phyloP scores from a whole-genome alignment of 2,797 vertebrate species.

The Rhinella marina region DNA sequence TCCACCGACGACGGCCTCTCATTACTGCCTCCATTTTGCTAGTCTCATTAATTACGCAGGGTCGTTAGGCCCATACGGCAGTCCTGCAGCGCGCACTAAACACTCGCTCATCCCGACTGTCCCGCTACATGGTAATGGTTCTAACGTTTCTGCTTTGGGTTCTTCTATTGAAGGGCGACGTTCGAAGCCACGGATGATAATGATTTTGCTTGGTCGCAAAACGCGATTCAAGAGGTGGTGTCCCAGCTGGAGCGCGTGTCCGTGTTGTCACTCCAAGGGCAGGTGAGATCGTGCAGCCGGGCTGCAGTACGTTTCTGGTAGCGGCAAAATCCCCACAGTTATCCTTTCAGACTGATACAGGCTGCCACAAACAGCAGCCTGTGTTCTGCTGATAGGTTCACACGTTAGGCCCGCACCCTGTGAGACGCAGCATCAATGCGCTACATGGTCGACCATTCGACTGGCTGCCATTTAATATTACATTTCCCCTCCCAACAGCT shows the following conservation, averaged over 20 bases:
- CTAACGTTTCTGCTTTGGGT: not conserved
- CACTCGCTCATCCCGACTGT: too few relatives aligned
- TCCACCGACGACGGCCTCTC: not conserved
- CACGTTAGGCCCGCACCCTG: too few relatives aligned
- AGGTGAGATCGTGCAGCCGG: constrained; percentile 70
- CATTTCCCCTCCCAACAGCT: too few relatives aligned
- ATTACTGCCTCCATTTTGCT: not conserved
- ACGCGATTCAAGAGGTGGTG: constrained; percentile 84
- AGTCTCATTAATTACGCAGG: not conserved
- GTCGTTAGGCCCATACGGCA: not conserved
- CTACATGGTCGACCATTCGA: too few relatives aligned
- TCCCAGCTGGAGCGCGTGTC: constrained; percentile 82
- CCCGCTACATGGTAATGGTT: not conserved
- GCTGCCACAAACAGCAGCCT: too few relatives aligned
- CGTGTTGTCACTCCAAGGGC: constrained; percentile 72
- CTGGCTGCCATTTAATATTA: too few relatives aligned
- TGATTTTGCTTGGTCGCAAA: constrained; percentile 82
- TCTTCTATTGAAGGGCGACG: constrained; percentile 68
- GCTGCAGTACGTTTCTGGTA: not conserved
- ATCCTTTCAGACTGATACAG: too few relatives aligned
- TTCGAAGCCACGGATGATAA: constrained; percentile 81
- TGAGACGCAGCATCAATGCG: too few relatives aligned
- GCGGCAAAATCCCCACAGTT: too few relatives aligned
- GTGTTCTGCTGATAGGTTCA: too few relatives aligned
- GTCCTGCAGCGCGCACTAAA: not conserved